Conservation (phyloP, 2,113 vertebrate species). For the Ginglymostoma cirratum region DNA sequence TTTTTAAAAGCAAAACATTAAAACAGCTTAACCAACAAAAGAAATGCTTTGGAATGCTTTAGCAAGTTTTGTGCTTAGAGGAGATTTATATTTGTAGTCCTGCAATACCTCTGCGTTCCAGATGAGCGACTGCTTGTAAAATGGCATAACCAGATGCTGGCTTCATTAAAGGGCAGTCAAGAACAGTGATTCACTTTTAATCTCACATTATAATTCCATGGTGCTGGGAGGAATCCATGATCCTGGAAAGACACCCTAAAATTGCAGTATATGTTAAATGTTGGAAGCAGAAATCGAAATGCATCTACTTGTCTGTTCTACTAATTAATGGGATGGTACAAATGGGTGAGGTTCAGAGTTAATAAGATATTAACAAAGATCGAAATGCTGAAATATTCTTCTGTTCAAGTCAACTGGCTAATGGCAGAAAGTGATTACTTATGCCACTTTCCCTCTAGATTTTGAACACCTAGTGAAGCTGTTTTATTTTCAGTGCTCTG, state of each 20-base stretch:
- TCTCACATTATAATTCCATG: background rate
- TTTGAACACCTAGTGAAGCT: background rate
- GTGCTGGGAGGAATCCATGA: background rate
- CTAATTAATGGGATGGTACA: background rate
- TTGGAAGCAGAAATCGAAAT: background rate
- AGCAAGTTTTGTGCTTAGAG: background rate
- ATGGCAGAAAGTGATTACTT: conserved; percentile 11
- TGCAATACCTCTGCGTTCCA: background rate
- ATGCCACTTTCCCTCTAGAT: conserved; percentile 2
- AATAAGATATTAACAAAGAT: background rate
- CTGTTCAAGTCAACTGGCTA: conserved; percentile 10
- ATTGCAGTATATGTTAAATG: background rate
- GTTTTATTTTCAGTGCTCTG: background rate
- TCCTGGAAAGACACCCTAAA: background rate
- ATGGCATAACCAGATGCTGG: background rate
- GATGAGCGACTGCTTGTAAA: background rate
- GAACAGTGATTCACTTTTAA: background rate
- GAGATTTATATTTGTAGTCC: background rate
- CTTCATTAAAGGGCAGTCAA: conserved; percentile 8
- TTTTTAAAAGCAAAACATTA: background rate
- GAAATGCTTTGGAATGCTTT: background rate
- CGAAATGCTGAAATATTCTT: background rate
- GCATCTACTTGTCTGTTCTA: background rate
- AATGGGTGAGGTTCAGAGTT: background rate
- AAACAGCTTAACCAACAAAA: background rate